These are phyloP conservation scores for Hirtodrosophila duncani DNA, from an alignment of 2,888 invertebrate species.

Conservation along the genomic window DNA sequence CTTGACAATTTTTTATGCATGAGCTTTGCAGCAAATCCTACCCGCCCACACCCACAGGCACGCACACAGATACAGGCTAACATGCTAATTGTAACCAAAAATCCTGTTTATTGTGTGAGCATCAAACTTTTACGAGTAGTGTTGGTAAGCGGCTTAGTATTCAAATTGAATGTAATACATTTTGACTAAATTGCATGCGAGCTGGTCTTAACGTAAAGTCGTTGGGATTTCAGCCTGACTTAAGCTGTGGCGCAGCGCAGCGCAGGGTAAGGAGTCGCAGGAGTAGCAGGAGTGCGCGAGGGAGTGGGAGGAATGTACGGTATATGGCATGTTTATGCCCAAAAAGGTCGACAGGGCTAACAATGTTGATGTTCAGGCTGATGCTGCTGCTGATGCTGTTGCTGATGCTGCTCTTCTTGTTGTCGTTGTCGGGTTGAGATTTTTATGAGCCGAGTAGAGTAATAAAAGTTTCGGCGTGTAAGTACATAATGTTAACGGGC, in stretches of 20 bases:
- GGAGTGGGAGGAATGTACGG: not conserved
- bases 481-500: conserved; percentile 35
- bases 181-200: conserved; percentile 69
- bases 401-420: conserved; percentile 6
- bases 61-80: conserved; percentile 38
- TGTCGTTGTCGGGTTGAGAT: conserved; percentile 8
- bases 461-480: conserved; percentile 45
- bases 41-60: not conserved
- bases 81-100: conserved; percentile 69
- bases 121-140: conserved; percentile 72
- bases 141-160: conserved; percentile 73
- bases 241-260: conserved; percentile 52
- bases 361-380: conserved; percentile 21
- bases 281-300: too few species aligned
- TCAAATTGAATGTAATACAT: conserved; percentile 73
- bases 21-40: conserved; percentile 12
- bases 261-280: too few species aligned
- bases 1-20: conserved; percentile 43
- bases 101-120: conserved; percentile 71
- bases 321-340: not conserved
- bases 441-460: conserved; percentile 23
- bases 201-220: conserved; percentile 62
- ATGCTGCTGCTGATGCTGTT: conserved; percentile 6
- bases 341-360: conserved; percentile 30
- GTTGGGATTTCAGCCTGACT: conserved; percentile 53